These are phyloP conservation scores for Puffinus mauretanicus DNA, from an alignment of 2,113 vertebrate species.

Conservation along the genomic window DNA sequence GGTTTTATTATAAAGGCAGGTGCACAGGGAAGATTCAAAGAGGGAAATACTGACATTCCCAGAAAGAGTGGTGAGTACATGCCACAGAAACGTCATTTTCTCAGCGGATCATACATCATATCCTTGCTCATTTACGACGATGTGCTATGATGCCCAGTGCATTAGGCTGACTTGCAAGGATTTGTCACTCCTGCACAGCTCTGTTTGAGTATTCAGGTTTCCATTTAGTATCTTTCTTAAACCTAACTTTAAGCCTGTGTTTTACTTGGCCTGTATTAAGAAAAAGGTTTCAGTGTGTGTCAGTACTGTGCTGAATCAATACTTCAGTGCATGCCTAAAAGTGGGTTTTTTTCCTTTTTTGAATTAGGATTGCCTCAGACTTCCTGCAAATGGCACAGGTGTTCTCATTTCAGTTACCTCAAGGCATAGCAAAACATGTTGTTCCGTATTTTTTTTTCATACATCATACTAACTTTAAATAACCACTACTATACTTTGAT, in stretches of 20 bases:
- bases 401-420: neutral
- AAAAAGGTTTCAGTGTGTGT: neutral
- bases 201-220: neutral
- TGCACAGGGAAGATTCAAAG: neutral
- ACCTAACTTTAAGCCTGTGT: neutral
- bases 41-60: neutral
- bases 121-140: neutral
- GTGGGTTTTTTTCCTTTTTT: accelerated
- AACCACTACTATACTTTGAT: neutral
- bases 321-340: neutral
- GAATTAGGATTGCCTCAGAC: neutral
- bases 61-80: neutral
- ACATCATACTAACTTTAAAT: neutral
- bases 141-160: neutral
- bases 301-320: neutral
- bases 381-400: neutral
- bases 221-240: neutral
- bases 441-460: neutral
- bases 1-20: neutral
- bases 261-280: neutral
- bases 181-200: neutral
- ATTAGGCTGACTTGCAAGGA: neutral
- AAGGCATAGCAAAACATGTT: neutral
- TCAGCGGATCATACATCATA: neutral
- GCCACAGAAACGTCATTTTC: neutral